Conservation (phyloP, 2,797 vertebrate genomes). For the Enteromius treurensis region DNA sequence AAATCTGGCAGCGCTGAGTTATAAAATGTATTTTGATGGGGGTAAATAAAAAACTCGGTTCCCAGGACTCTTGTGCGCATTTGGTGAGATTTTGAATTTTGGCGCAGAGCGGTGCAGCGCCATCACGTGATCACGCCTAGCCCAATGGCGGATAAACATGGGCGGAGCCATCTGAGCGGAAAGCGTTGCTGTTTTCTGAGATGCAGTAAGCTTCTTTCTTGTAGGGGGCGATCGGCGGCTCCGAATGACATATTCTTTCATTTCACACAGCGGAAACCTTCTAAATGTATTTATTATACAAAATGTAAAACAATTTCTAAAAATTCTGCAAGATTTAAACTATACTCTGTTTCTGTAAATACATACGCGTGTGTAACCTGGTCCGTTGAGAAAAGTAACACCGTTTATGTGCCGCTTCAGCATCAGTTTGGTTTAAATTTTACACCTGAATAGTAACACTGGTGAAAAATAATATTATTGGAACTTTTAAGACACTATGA, state of each 20-base stretch:
- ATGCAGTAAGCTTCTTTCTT: background rate
- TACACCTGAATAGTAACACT: background rate
- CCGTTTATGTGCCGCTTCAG: background rate
- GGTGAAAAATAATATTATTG: background rate
- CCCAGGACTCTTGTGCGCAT: background rate
- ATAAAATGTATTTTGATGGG: background rate
- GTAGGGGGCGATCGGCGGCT: constrained; percentile 6
- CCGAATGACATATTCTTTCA: background rate
- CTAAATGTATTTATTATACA: background rate
- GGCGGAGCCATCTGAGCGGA: background rate
- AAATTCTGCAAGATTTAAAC: background rate
- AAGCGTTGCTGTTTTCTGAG: background rate
- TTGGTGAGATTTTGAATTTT: constrained; percentile 89
- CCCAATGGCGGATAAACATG: constrained; percentile 64
- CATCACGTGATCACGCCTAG: constrained; percentile 72
- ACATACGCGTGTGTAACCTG: background rate
- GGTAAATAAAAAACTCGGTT: background rate
- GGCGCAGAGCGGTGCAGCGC: constrained; percentile 71
- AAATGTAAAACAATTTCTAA: background rate
- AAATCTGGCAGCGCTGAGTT: background rate
- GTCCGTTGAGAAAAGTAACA: background rate
- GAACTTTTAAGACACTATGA: background rate
- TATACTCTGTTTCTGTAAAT: background rate
- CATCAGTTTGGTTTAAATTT: background rate
- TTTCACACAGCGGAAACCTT: background rate